Percentiles rank a stretch among this genome's conserved stretches.
These are phyloP conservation scores for Aphodius granarius DNA, from an alignment of 2,888 invertebrate genomes.

Conservation along the genomic window DNA sequence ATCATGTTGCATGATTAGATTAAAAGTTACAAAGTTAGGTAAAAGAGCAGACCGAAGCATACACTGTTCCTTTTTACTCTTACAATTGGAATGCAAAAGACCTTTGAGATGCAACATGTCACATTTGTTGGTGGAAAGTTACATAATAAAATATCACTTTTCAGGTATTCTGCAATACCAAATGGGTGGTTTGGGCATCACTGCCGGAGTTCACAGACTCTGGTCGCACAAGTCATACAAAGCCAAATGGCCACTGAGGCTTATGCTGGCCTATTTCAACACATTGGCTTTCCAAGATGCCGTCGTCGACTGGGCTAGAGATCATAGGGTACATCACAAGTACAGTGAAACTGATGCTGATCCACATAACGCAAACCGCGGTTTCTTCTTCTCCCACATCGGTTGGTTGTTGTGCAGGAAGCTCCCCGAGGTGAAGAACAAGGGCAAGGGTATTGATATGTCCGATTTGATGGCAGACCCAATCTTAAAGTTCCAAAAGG, in stretches of 20 bases:
- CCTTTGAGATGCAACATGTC: too few species aligned
- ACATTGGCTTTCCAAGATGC: constrained; percentile 89
- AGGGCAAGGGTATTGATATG: constrained; percentile 83
- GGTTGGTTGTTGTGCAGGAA: constrained; percentile 91
- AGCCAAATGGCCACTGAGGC: constrained; percentile 80
- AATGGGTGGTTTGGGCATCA: constrained; percentile 66
- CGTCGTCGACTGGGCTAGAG: constrained; percentile 83
- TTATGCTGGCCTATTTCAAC: constrained; percentile 79
- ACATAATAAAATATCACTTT: too few species aligned
- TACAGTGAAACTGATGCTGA: constrained; percentile 88
- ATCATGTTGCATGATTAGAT: neutral
- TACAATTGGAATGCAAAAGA: too few species aligned
- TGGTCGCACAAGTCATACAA: constrained; percentile 95
- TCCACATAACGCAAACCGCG: constrained; percentile 84
- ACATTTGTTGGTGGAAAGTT: too few species aligned
- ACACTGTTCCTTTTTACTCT: too few species aligned
- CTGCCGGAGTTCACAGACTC: constrained; percentile 91
- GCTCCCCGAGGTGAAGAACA: constrained; percentile 84
- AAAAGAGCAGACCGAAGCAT: too few species aligned
- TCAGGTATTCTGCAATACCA: constrained; percentile 72
- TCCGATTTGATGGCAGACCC: constrained; percentile 84
- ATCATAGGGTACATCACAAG: constrained; percentile 87
- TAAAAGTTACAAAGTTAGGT: too few species aligned
- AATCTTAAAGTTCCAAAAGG: constrained; percentile 83
- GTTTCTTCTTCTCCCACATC: constrained; percentile 92